A percentile compares a stretch with the other conserved stretches of the same genome.
Evolutionary conservation across 2,888 invertebrate genomes (phyloP).

Genomic region (Corythucha ciliata): DNA sequence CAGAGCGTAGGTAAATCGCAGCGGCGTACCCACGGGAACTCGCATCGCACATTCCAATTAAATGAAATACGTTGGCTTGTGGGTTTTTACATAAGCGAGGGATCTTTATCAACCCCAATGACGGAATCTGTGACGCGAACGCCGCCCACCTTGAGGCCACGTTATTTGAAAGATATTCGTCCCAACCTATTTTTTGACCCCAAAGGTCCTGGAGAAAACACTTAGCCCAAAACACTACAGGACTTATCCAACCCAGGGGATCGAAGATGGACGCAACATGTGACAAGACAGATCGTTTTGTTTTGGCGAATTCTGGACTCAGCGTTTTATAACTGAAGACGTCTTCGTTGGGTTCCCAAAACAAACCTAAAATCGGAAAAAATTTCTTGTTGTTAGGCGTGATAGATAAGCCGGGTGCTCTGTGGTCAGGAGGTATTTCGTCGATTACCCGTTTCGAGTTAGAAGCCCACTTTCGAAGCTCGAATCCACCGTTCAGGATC

Average conservation of each 20-base stretch:
- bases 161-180: background rate
- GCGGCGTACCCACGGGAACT: background rate
- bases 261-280: no score
- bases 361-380: background rate
- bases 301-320: background rate
- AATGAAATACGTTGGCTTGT: no score
- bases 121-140: background rate
- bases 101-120: background rate
- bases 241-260: no score
- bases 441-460: background rate
- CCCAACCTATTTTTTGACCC: no score
- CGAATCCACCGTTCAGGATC: background rate
- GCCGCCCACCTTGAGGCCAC: conserved; percentile 16
- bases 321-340: background rate
- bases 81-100: conserved; percentile 4
- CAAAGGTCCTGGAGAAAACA: background rate
- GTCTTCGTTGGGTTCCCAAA: background rate
- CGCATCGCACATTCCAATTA: conserved; percentile 9
- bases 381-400: background rate
- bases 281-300: background rate
- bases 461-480: conserved; percentile 1
- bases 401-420: background rate
- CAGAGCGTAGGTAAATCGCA: conserved; percentile 3
- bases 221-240: conserved; percentile 1
- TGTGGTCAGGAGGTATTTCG: background rate